phyloP scores from a whole-genome alignment of 2,888 invertebrate species.

The Diplazon laetatorius region DNA sequence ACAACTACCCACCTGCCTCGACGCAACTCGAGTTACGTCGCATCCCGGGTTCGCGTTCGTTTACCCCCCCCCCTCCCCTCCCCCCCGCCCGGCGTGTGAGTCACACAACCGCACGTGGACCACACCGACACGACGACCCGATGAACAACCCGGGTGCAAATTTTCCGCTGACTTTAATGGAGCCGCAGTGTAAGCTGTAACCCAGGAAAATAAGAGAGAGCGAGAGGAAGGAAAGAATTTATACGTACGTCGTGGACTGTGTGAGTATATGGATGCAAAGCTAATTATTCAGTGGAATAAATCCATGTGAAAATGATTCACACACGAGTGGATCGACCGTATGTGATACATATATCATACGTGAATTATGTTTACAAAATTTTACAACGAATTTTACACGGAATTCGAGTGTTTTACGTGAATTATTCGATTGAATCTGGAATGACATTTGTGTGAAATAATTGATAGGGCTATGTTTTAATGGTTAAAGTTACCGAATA shows the following conservation, averaged over 20 bases:
- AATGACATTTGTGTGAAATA: too few relatives aligned
- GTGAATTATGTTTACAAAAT: neutral
- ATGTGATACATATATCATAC: neutral
- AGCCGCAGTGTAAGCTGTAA: constrained; percentile 43
- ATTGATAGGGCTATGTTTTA: too few relatives aligned
- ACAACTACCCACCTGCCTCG: constrained; percentile 45
- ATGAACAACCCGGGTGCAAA: constrained; percentile 54
- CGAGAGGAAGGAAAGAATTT: neutral
- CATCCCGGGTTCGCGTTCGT: neutral
- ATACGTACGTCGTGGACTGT: neutral
- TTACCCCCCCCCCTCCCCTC: neutral
- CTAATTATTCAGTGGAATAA: constrained; percentile 52
- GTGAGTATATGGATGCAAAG: constrained; percentile 5
- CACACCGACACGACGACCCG: constrained; percentile 13
- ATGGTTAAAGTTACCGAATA: too few relatives aligned
- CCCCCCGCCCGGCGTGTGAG: too few relatives aligned
- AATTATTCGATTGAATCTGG: too few relatives aligned
- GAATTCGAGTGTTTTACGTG: too few relatives aligned
- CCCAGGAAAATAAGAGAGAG: neutral
- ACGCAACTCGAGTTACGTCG: constrained; percentile 58
- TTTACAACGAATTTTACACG: too few relatives aligned
- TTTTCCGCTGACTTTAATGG: constrained; percentile 62
- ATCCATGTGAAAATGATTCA: constrained; percentile 38
- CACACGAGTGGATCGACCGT: constrained; percentile 7
- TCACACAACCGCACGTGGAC: too few relatives aligned